Conservation (phyloP, 2,113 vertebrate species). For the Hemiscyllium ocellatum region DNA sequence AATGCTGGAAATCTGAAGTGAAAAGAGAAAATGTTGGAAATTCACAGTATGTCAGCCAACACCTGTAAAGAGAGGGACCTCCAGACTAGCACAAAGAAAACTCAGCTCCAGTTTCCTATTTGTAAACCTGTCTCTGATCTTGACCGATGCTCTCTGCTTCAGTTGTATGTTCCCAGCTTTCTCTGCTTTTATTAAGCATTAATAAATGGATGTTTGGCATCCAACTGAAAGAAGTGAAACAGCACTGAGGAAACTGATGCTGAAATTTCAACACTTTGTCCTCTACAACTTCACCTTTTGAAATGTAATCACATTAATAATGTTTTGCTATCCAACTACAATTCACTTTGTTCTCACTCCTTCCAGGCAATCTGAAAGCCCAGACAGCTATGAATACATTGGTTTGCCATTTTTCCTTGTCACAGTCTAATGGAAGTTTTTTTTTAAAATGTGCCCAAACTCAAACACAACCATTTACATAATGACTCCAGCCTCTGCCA, state of each 20-base stretch:
- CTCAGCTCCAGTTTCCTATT: neutral
- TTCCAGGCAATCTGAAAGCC: neutral
- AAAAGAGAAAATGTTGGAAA: neutral
- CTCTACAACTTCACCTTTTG: neutral
- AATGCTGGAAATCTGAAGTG: neutral
- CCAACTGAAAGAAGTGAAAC: neutral
- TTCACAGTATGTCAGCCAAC: neutral
- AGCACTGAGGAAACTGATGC: neutral
- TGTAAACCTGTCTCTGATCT: neutral
- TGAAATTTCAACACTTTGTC: neutral
- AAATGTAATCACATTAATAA: constrained; percentile 21
- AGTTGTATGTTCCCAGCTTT: neutral
- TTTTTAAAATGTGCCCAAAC: neutral
- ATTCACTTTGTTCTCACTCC: neutral
- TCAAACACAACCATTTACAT: constrained; percentile 32
- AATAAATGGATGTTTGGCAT: neutral
- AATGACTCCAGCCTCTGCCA: constrained; percentile 34
- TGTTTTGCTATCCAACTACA: neutral
- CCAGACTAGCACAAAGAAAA: neutral
- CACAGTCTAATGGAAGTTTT: neutral
- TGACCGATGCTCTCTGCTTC: neutral
- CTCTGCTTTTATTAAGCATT: neutral
- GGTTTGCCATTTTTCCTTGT: neutral
- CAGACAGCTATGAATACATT: neutral
- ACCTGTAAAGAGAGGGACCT: neutral